Conservation (phyloP, 2,797 vertebrate genomes). For the Nannoperca obscura region DNA sequence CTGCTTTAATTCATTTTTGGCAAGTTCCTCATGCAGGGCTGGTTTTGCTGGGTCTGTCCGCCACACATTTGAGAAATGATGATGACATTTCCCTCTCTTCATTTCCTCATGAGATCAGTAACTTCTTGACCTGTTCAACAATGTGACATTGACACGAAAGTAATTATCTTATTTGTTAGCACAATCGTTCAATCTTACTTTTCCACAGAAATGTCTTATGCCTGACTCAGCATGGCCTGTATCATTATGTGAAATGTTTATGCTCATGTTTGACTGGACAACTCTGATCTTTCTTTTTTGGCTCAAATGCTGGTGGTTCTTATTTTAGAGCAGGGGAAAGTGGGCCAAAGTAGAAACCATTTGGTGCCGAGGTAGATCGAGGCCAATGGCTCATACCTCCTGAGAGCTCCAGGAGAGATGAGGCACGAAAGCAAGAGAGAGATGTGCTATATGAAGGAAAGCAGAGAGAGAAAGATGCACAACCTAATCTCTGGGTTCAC, state of each 20-base stretch:
- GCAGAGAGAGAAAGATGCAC: conserved; percentile 24
- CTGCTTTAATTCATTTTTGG: conserved; percentile 9
- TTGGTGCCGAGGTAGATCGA: conserved; percentile 52
- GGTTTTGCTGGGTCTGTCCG: conserved; percentile 6
- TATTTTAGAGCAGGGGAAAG: conserved; percentile 68
- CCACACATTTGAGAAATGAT: conserved; percentile 52
- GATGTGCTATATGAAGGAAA: conserved; percentile 34
- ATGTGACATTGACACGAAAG: conserved; percentile 39
- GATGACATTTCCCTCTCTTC: conserved; percentile 63
- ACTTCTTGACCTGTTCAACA: conserved; percentile 32
- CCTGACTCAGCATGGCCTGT: conserved; percentile 16
- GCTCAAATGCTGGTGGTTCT: conserved; percentile 40
- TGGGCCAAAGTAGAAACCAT: conserved; percentile 65
- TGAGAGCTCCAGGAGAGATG: conserved; percentile 45
- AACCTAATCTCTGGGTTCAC: conserved; percentile 47
- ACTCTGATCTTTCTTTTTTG: conserved; percentile 29
- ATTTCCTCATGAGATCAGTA: conserved; percentile 58
- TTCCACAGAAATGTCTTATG: background rate
- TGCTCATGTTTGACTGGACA: conserved; percentile 10
- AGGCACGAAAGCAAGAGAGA: conserved; percentile 23
- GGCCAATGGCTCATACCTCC: conserved; percentile 61
- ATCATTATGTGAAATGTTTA: conserved; percentile 15
- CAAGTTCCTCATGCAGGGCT: conserved; percentile 20
- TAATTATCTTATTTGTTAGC: conserved; percentile 36
- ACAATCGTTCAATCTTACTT: background rate